Percentiles rank a stretch among this genome's conserved stretches.
Conservation (phyloP, 2,797 vertebrate species). For the Aeoliscus strigatus region DNA sequence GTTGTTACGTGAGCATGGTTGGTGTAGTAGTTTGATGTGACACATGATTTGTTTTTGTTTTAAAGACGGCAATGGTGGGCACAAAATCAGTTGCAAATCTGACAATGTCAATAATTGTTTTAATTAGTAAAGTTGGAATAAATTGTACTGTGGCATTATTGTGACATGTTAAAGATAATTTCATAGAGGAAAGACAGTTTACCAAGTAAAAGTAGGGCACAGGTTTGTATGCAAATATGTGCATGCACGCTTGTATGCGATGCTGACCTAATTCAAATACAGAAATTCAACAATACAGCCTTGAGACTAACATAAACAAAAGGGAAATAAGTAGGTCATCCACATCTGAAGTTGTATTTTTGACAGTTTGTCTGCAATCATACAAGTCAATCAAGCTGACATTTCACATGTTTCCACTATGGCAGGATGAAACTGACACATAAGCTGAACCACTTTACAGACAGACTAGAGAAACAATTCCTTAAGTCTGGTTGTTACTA, state of each 20-base stretch:
- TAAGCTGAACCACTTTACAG: too few species aligned
- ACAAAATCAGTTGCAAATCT: slow-evolving; percentile 4
- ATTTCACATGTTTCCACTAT: not conserved
- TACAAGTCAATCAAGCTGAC: slow-evolving; percentile 2
- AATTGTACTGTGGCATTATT: too few species aligned
- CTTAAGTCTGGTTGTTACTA: too few species aligned
- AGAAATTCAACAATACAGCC: slow-evolving; percentile 15
- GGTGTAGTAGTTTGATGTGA: slow-evolving; percentile 39
- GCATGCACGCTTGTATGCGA: slow-evolving; percentile 2
- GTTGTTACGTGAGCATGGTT: slow-evolving; percentile 62
- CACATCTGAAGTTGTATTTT: slow-evolving; percentile 11
- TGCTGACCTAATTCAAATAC: slow-evolving; percentile 22
- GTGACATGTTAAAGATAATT: too few species aligned
- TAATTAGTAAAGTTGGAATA: too few species aligned
- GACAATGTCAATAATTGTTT: too few species aligned
- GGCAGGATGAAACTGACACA: too few species aligned
- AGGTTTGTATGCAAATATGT: slow-evolving; percentile 10
- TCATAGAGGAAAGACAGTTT: not conserved
- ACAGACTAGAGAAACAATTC: too few species aligned
- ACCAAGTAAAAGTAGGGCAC: slow-evolving; percentile 22
- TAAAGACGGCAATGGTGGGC: slow-evolving; percentile 22
- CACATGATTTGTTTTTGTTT: slow-evolving; percentile 47
- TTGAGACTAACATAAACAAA: slow-evolving; percentile 12
- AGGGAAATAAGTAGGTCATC: slow-evolving; percentile 4
- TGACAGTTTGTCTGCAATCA: slow-evolving; percentile 6